A percentile compares a stretch with the other conserved stretches of the same genome.
Conservation (phyloP, 2,888 invertebrate species). For the Drosophila rubida region DNA sequence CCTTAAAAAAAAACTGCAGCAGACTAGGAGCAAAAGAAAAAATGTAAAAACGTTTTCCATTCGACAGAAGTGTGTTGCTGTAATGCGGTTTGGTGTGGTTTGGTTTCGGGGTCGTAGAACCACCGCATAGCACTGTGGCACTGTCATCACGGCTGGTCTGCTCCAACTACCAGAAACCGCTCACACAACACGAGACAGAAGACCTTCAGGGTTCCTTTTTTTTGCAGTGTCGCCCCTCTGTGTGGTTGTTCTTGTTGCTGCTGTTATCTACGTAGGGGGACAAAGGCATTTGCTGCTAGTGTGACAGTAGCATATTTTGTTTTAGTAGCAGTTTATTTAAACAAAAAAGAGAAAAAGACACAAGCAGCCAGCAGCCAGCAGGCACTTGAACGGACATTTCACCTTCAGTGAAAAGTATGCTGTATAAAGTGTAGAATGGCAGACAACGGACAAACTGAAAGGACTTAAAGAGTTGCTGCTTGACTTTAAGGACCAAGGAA, state of each 20-base stretch:
- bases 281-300: conserved; percentile 66
- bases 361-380: conserved; percentile 17
- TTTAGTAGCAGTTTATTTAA: conserved; percentile 50
- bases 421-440: conserved; percentile 24
- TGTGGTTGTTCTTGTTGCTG: conserved; percentile 36
- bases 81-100: conserved; percentile 44
- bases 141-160: conserved; percentile 14
- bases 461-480: conserved; percentile 13
- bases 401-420: conserved; percentile 65
- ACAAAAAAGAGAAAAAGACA: conserved; percentile 14
- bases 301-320: conserved; percentile 65
- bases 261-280: conserved; percentile 55
- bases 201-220: conserved; percentile 43
- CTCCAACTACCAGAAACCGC: conserved; percentile 20
- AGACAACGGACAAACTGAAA: conserved; percentile 8
- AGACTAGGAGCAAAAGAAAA: conserved; percentile 13
- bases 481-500: background rate
- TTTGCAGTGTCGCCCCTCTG: conserved; percentile 34
- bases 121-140: conserved; percentile 1
- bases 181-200: conserved; percentile 10
- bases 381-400: conserved; percentile 51
- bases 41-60: conserved; percentile 31
- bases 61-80: conserved; percentile 51
- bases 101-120: background rate
- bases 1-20: conserved; percentile 7